Conservation (phyloP, 2,797 vertebrate species). For the Xiphophorus birchmanni region DNA sequence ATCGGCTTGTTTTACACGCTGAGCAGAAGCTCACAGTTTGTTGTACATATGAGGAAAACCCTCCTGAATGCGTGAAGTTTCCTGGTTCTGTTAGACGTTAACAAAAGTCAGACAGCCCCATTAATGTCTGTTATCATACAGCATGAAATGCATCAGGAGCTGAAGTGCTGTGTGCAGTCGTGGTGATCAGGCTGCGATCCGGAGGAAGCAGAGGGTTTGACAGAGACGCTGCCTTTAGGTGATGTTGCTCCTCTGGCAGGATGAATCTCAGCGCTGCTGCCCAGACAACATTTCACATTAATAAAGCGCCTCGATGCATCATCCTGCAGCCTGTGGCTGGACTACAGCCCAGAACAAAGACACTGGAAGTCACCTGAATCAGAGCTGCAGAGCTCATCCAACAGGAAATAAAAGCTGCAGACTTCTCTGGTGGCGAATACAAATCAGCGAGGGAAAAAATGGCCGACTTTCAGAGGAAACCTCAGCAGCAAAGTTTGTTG, state of each 20-base stretch:
- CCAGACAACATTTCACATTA: conserved; percentile 65
- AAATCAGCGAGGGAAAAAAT: conserved; percentile 48
- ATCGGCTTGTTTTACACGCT: conserved; percentile 5
- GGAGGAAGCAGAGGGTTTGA: conserved; percentile 36
- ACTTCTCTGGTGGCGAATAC: conserved; percentile 53
- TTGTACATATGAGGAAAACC: conserved; percentile 14
- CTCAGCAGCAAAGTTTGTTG: conserved; percentile 11
- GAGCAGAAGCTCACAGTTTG: conserved; percentile 5
- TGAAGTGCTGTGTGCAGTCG: too few relatives aligned
- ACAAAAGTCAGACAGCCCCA: not conserved
- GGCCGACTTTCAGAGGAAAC: conserved; percentile 12
- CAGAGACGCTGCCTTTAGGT: conserved; percentile 40
- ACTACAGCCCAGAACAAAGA: conserved; percentile 74
- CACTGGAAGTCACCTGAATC: conserved; percentile 75
- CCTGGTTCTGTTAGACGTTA: not conserved
- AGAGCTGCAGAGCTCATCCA: conserved; percentile 63
- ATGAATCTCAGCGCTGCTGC: conserved; percentile 47
- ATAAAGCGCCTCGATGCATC: conserved; percentile 69
- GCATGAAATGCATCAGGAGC: too few relatives aligned
- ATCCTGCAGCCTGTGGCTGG: conserved; percentile 58
- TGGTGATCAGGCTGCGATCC: conserved; percentile 36
- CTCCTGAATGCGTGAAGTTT: not conserved
- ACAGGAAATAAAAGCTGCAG: conserved; percentile 57
- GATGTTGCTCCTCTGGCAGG: conserved; percentile 45
- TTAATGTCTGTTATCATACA: conserved; percentile 16